Conservation (phyloP, 1,140 invertebrate genomes). For the Magallana ariakensis region DNA sequence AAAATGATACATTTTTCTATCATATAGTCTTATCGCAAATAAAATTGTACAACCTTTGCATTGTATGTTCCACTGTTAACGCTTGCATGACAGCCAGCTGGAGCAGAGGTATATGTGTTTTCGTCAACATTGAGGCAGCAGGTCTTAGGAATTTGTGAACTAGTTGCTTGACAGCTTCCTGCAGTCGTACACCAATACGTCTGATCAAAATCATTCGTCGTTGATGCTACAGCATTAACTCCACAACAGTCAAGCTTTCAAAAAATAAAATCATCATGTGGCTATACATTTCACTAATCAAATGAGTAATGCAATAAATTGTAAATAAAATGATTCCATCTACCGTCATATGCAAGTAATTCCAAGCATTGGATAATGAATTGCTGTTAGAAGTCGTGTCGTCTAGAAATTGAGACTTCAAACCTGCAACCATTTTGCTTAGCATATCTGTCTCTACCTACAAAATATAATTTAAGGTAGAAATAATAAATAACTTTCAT, state of each 20-base stretch:
- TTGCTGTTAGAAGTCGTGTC: neutral
- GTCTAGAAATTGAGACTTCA: constrained; percentile 15
- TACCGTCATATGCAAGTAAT: constrained; percentile 46
- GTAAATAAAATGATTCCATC: neutral
- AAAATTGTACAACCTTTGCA: neutral
- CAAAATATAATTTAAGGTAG: no score
- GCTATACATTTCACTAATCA: no score
- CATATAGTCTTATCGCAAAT: no score
- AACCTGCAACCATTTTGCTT: neutral
- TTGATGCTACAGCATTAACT: neutral
- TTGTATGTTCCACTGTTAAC: constrained; percentile 21
- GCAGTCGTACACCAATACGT: neutral
- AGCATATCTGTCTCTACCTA: constrained; percentile 20
- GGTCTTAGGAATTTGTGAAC: constrained; percentile 1
- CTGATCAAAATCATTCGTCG: neutral
- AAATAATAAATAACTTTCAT: no score
- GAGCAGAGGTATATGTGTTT: neutral
- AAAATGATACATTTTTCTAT: no score
- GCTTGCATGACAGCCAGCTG: neutral
- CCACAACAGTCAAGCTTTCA: constrained; percentile 1
- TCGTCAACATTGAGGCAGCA: constrained; percentile 9
- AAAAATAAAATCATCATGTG: no score
- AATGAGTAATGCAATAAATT: no score
- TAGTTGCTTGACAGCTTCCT: neutral
- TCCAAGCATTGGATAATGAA: constrained; percentile 39